Conservation (phyloP, 2,888 invertebrate species). For the Hirtodrosophila alboralis region DNA sequence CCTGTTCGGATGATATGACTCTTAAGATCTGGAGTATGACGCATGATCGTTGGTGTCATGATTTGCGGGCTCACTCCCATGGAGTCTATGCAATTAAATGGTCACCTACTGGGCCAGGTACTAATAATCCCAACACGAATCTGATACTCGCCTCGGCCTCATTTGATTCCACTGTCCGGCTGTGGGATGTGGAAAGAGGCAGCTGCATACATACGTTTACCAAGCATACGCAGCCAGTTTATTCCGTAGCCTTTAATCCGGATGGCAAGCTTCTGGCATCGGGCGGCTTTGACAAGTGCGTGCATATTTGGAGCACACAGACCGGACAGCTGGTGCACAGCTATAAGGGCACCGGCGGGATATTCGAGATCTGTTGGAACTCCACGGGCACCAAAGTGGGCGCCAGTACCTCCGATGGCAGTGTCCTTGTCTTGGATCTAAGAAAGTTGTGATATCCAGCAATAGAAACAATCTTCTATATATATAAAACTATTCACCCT, state of each 20-base stretch:
- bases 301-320: conserved; percentile 99
- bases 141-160: conserved; percentile 98
- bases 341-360: conserved; percentile 99
- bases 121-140: conserved; percentile 98
- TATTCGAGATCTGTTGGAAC: conserved; percentile 99
- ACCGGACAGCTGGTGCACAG: conserved; percentile 97
- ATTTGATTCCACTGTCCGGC: conserved; percentile 98
- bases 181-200: conserved; percentile 98
- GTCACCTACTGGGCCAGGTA: conserved; percentile 99
- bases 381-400: conserved; percentile 99
- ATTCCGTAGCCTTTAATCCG: conserved; percentile 98
- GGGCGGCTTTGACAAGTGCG: conserved; percentile 99
- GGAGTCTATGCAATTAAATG: conserved; percentile 99
- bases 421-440: conserved; percentile 96
- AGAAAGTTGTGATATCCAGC: conserved; percentile 89
- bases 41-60: conserved; percentile 96
- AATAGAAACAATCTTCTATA: conserved; percentile 27
- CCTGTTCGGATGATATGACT: conserved; percentile 99
- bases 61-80: conserved; percentile 97
- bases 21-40: conserved; percentile 99
- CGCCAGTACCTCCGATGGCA: conserved; percentile 99
- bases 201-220: conserved; percentile 97
- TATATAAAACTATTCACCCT: too few relatives aligned
- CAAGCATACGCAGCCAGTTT: conserved; percentile 98
- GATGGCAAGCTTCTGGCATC: conserved; percentile 99